Evolutionary conservation across 2,888 invertebrate genomes (phyloP).

Genomic region (Melinopterus prodromus): DNA sequence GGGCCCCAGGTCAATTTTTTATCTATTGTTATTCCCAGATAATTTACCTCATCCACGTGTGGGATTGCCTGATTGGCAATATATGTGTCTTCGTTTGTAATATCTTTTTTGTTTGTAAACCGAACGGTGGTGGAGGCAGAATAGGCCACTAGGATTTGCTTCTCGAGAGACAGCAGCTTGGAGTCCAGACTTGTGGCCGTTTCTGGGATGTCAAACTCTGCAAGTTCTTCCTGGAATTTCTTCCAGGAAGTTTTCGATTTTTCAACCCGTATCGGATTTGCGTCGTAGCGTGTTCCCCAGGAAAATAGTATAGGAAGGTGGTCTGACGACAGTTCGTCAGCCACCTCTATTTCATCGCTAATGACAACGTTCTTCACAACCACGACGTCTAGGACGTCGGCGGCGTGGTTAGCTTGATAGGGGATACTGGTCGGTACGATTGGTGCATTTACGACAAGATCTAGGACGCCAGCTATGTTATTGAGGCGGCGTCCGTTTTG

Average conservation of each 20-base stretch:
- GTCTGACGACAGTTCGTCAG: neutral
- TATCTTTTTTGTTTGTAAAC: too few relatives aligned
- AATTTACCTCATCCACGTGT: too few relatives aligned
- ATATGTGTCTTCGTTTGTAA: too few relatives aligned
- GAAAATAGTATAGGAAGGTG: neutral
- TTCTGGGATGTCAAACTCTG: neutral
- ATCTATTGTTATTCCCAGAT: too few relatives aligned
- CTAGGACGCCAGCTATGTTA: neutral
- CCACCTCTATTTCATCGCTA: neutral
- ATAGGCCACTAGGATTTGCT: neutral
- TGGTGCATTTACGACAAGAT: neutral
- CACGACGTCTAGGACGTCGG: neutral
- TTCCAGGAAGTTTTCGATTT: neutral
- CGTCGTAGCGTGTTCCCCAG: neutral
- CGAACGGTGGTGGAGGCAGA: neutral
- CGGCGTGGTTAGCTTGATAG: neutral
- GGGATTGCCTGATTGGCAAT: too few relatives aligned
- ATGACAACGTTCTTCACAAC: neutral
- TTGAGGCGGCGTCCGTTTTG: neutral
- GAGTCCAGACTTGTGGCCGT: neutral
- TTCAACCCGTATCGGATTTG: neutral
- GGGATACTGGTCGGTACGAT: neutral
- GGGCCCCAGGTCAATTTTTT: too few relatives aligned
- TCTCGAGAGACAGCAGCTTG: neutral
- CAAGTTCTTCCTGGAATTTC: neutral